Evolutionary conservation across 2,113 vertebrate genomes (phyloP).

Genomic region (Cricetomys ansorgei): DNA sequence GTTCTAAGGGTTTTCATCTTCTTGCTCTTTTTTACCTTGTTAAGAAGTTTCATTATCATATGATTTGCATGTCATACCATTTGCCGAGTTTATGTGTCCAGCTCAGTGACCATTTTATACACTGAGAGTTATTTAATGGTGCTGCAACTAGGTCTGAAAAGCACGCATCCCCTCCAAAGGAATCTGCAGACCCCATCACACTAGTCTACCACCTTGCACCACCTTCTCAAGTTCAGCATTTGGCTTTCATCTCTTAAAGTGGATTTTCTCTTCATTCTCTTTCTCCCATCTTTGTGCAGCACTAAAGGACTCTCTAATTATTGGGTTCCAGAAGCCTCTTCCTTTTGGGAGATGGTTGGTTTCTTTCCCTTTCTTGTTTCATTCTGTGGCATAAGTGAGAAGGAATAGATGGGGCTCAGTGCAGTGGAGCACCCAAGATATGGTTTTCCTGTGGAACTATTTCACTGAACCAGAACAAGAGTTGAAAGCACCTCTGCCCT

Average conservation of each 20-base stretch:
- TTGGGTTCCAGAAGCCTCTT: background rate
- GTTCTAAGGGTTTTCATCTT: background rate
- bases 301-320: background rate
- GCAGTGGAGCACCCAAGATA: background rate
- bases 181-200: background rate
- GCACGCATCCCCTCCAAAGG: background rate
- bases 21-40: background rate
- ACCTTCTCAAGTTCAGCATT: background rate
- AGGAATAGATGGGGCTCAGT: background rate
- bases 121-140: background rate
- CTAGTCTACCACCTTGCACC: background rate
- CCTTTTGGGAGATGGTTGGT: background rate
- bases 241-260: background rate
- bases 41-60: background rate
- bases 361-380: background rate
- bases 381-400: slow-evolving; percentile 5
- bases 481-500: background rate
- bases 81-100: background rate
- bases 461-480: background rate
- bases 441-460: background rate
- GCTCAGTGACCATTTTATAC: background rate
- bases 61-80: background rate
- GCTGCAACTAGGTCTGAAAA: background rate
- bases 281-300: background rate
- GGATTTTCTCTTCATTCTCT: background rate